phyloP scores from a whole-genome alignment of 2,888 invertebrate species.

The Campoplex capitator region DNA sequence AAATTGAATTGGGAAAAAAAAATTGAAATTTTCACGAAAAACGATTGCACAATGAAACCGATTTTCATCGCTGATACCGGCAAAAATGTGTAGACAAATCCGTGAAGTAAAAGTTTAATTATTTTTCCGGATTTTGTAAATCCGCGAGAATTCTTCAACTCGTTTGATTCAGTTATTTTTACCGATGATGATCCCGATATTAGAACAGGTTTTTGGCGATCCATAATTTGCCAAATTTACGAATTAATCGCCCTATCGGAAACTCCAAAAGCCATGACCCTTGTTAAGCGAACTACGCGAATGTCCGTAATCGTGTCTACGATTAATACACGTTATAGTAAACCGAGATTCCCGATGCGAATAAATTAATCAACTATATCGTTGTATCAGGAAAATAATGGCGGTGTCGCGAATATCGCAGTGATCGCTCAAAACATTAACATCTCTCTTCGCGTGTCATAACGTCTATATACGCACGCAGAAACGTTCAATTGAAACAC shows the following conservation, averaged over 20 bases:
- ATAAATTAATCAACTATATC: conserved; percentile 36
- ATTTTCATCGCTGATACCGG: not conserved
- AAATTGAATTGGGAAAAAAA: not conserved
- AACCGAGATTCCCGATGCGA: not conserved
- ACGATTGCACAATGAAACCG: not conserved
- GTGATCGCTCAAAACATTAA: conserved; percentile 23
- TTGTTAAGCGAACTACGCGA: not conserved
- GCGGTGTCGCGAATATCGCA: conserved; percentile 21
- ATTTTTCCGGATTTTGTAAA: not conserved
- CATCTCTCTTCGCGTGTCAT: conserved; percentile 12
- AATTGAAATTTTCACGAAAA: not conserved
- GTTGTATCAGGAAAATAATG: not conserved
- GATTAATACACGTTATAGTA: not conserved
- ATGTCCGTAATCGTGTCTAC: conserved; percentile 13
- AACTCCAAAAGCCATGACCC: not conserved
- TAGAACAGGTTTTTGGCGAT: not conserved
- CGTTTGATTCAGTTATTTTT: not conserved
- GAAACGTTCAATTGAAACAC: no score
- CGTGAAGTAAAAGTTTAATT: no score
- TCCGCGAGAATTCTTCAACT: not conserved
- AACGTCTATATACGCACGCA: not conserved
- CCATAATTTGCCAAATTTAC: not conserved
- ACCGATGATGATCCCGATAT: no score
- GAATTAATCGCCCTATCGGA: not conserved
- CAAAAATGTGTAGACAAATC: no score